phyloP scores from a whole-genome alignment of 1,140 invertebrate genomes.

The Berghia stephanieae region DNA sequence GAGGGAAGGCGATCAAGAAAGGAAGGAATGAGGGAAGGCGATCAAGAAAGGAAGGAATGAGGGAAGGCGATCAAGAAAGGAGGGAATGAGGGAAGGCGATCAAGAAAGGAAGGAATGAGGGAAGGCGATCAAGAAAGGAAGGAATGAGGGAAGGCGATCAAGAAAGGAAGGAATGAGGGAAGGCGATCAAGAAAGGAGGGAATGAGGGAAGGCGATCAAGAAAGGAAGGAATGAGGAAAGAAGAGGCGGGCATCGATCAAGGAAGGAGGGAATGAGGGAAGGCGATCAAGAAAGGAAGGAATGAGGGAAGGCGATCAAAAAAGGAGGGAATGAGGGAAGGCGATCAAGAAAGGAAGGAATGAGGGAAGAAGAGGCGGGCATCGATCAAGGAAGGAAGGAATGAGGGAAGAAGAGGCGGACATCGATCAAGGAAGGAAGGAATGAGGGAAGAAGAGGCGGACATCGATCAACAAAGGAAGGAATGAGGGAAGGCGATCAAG shows the following conservation, averaged over 20 bases:
- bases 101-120: not conserved
- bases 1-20: not conserved
- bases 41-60: not conserved
- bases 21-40: not conserved
- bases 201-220: not conserved
- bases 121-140: not conserved
- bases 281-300: not conserved
- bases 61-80: not conserved
- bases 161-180: not conserved
- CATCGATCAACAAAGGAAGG: no score
- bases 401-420: no score
- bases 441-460: not conserved
- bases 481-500: not conserved
- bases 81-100: not conserved
- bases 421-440: not conserved
- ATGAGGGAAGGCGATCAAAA: not conserved
- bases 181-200: not conserved
- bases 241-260: not conserved
- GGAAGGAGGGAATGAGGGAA: not conserved
- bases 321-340: not conserved
- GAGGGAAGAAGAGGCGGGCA: no score
- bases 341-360: not conserved
- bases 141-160: not conserved
- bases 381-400: not conserved
- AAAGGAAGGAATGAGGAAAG: not conserved